Percentiles rank a stretch among this genome's conserved stretches.
phyloP scores from a whole-genome alignment of 2,797 vertebrate species.

The Anguilla pacifica region DNA sequence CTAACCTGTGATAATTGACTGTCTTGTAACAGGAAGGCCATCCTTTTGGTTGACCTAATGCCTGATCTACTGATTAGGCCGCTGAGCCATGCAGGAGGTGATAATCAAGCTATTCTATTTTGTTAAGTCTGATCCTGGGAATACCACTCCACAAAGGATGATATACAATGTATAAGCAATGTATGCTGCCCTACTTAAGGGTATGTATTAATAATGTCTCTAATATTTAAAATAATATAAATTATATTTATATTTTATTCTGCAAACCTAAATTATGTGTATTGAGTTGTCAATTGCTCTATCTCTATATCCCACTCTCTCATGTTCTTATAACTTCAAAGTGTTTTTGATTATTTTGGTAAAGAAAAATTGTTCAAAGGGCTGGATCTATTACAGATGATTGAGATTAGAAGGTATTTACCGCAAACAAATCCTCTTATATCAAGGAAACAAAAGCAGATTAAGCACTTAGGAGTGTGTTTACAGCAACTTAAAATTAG shows the following conservation, averaged over 20 bases:
- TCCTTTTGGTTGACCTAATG: neutral
- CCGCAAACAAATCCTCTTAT: conserved; percentile 33
- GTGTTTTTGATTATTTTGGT: neutral
- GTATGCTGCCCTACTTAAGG: neutral
- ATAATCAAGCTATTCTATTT: neutral
- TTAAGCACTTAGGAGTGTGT: conserved; percentile 16
- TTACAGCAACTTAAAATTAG: conserved; percentile 11
- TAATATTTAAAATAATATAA: neutral
- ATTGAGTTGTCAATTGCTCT: neutral
- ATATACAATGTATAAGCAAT: neutral
- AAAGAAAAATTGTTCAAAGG: neutral
- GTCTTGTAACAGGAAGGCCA: no score
- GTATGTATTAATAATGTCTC: neutral
- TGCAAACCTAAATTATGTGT: neutral
- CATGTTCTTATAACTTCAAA: no score
- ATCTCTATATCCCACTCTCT: neutral
- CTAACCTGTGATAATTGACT: no score
- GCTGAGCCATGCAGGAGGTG: neutral
- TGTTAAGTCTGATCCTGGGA: neutral
- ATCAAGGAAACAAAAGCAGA: conserved; percentile 31
- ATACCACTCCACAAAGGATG: neutral
- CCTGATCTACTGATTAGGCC: neutral
- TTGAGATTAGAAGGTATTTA: conserved; percentile 26
- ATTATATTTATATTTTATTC: neutral
- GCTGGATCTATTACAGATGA: conserved; percentile 29